Percentiles rank a stretch among this genome's conserved stretches.
phyloP scores from a whole-genome alignment of 2,888 invertebrate species.

The Tachystola acroxantha region DNA sequence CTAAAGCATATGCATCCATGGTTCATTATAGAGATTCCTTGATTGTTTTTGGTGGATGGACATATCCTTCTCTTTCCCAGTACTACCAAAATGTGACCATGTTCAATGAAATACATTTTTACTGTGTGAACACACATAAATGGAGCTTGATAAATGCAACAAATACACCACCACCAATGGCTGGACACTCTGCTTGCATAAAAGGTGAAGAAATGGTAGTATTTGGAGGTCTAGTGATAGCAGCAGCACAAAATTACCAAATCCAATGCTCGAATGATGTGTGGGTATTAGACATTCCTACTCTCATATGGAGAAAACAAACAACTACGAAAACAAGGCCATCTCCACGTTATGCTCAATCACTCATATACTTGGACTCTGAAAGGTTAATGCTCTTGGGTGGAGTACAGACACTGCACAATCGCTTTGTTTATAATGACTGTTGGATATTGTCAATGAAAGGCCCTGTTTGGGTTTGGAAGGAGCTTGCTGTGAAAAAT shows the following conservation, averaged over 20 bases:
- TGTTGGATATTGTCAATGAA: slow-evolving; percentile 93
- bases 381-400: slow-evolving; percentile 89
- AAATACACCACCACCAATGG: slow-evolving; percentile 89
- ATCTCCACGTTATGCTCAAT: slow-evolving; percentile 93
- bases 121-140: slow-evolving; percentile 87
- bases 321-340: slow-evolving; percentile 84
- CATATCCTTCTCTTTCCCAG: slow-evolving; percentile 92
- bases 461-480: slow-evolving; percentile 85
- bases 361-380: slow-evolving; percentile 89
- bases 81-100: slow-evolving; percentile 91
- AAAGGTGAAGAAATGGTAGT: slow-evolving; percentile 90
- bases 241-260: slow-evolving; percentile 64
- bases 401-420: slow-evolving; percentile 92
- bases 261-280: slow-evolving; percentile 86
- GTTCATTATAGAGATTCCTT: slow-evolving; percentile 90
- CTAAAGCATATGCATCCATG: slow-evolving; percentile 96
- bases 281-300: slow-evolving; percentile 91
- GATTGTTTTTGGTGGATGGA: slow-evolving; percentile 96
- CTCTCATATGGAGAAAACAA: slow-evolving; percentile 88
- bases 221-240: slow-evolving; percentile 84
- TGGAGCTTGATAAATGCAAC: slow-evolving; percentile 85
- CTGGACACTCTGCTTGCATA: slow-evolving; percentile 95
- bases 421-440: slow-evolving; percentile 87
- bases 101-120: slow-evolving; percentile 95
- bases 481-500: slow-evolving; percentile 85